Conservation (phyloP, 64 coral and sea anemone species). For the Montipora cactus region DNA sequence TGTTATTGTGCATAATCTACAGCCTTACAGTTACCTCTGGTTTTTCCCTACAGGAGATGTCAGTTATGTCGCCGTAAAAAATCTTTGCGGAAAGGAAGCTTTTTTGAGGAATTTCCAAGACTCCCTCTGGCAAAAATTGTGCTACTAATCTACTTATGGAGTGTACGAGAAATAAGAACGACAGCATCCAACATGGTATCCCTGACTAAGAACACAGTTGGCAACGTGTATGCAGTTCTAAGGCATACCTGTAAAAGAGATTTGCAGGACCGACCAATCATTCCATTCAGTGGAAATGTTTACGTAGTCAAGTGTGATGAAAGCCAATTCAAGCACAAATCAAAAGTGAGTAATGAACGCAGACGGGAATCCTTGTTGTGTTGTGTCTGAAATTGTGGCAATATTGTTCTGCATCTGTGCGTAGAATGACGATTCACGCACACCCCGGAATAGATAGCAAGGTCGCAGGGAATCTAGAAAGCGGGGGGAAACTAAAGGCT, state of each 20-base stretch:
- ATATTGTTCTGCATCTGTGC: too few relatives aligned
- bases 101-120: conserved; percentile 27
- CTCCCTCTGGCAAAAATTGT: neutral
- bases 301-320: conserved; percentile 37
- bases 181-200: too few relatives aligned
- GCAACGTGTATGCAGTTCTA: neutral
- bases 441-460: too few relatives aligned
- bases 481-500: too few relatives aligned
- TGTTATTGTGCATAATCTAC: too few relatives aligned
- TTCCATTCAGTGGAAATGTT: conserved; percentile 7
- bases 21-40: too few relatives aligned
- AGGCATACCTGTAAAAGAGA: neutral
- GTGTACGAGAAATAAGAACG: too few relatives aligned
- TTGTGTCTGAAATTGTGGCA: too few relatives aligned
- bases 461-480: too few relatives aligned
- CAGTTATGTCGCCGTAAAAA: neutral
- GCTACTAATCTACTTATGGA: too few relatives aligned
- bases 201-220: conserved; percentile 9
- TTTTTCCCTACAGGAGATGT: neutral
- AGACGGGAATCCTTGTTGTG: neutral
- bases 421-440: neutral
- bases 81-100: neutral
- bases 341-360: neutral
- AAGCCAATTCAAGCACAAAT: conserved; percentile 60
- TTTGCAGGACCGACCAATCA: conserved; percentile 10